A percentile compares a stretch with the other conserved stretches of the same genome.
These are phyloP conservation scores for Paramormyrops kingsleyae DNA, from an alignment of 2,113 vertebrate species.

Conservation along the genomic window DNA sequence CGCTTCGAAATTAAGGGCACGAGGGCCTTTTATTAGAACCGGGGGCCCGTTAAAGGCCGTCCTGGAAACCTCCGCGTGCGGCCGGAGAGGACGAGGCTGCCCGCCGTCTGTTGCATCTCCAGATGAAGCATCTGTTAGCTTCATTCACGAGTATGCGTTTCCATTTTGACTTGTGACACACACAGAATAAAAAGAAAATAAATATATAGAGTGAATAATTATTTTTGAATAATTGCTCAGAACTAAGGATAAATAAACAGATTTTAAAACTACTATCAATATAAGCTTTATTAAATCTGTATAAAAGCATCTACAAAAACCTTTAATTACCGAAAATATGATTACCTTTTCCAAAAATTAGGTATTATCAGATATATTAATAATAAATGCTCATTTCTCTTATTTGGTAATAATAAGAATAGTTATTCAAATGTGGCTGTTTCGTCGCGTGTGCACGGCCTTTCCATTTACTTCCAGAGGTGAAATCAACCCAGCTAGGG, in stretches of 20 bases:
- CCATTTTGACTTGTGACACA: neutral
- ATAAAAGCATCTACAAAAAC: neutral
- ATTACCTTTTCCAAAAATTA: neutral
- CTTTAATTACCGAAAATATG: neutral
- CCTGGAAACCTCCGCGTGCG: conserved; percentile 79
- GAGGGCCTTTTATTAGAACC: conserved; percentile 89
- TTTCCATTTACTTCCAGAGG: neutral
- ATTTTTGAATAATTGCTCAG: neutral
- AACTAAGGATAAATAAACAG: neutral
- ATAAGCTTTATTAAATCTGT: neutral
- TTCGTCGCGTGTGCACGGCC: neutral
- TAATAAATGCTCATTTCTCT: neutral
- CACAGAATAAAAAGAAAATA: neutral
- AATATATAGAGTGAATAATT: neutral
- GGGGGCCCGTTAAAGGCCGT: conserved; percentile 91
- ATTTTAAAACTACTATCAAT: neutral
- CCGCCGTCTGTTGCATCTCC: neutral
- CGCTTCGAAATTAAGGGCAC: conserved; percentile 63
- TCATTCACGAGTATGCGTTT: neutral
- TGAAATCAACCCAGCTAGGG: neutral
- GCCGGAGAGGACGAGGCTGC: neutral
- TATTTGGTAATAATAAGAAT: neutral
- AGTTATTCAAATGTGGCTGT: neutral
- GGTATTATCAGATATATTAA: neutral
- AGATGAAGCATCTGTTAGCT: neutral